Base-by-base conservation (phyloP, 2,113 vertebrate genomes). In the Macroglossus sobrinus region DNA sequence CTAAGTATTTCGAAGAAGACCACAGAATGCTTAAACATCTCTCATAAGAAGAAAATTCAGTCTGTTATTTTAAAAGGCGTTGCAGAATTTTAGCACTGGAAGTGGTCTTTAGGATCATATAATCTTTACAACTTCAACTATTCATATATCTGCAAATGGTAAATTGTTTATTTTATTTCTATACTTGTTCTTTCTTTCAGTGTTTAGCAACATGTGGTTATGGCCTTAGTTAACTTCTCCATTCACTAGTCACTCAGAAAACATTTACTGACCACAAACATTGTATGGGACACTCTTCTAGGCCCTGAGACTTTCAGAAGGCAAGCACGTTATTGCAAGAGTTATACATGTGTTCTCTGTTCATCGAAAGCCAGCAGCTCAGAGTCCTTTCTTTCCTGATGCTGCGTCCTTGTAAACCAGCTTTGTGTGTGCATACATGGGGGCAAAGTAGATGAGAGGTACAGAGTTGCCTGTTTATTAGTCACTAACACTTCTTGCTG, bases 111-210 rank as follows among this genome's bases (percentile, higher is more conserved):
- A 79, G 57, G 24, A 63, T 63, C 47, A 24, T 0, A 0, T 50
- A 12, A 79, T 61, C 53, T 93, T 92, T 71, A 85, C 79, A 61
- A 71, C 47, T 11, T 88, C 69, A 47, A 40, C 26, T 22, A 15
- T 43, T 5, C 12, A 11, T 38, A 21, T 16, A 38, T 50, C 21
- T 85, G 57, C 12, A 7, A 45, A 66, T 28, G 30, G 19, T 64
- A 72, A 76, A 63, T 33, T 57, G 11, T 78, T 28, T 18, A 7
- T 82, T 74, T 53, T 69, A 43, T 74, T 76, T 81, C 40, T 78
- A 16, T 30, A 30, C 71, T 90, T 89, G 18, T 59, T 66, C 6
- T 79, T 96, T 72, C 69, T 92, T 94, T 92, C 57, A 87, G 55
- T n/a, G 11, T 63, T 84, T 43, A 47, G 9, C 53, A 30, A 50